Conservation (phyloP, 2,888 invertebrate species). For the Choristoneura rosaceana region DNA sequence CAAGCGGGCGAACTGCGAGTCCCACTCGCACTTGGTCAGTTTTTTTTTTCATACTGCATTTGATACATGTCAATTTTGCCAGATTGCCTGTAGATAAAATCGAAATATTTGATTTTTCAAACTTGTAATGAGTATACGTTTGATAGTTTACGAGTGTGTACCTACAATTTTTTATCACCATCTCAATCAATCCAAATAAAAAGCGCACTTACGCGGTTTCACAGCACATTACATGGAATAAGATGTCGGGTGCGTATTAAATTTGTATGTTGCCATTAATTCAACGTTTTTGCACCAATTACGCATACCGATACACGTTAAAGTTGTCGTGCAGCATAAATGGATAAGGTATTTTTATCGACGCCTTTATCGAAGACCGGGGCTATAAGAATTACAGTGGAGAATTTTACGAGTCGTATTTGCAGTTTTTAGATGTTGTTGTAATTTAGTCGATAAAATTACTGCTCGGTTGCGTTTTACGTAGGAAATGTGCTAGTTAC, state of each 20-base stretch:
- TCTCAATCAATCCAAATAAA: neutral
- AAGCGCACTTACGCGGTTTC: neutral
- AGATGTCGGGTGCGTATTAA: conserved; percentile 37
- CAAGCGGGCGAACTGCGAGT: no score
- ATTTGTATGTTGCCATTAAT: conserved; percentile 45
- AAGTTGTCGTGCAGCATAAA: conserved; percentile 47
- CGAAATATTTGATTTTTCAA: neutral
- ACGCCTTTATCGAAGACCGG: conserved; percentile 21
- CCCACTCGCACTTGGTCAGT: no score
- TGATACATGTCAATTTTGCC: no score
- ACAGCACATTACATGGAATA: conserved; percentile 18
- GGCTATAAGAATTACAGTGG: conserved; percentile 29
- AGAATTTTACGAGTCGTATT: conserved; percentile 17
- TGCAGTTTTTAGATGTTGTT: conserved; percentile 29
- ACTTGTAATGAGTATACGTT: no score
- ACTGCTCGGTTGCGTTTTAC: conserved; percentile 8
- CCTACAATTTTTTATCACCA: neutral
- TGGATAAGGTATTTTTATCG: conserved; percentile 56
- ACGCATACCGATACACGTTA: conserved; percentile 55
- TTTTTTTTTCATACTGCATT: no score
- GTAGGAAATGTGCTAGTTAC: conserved; percentile 7
- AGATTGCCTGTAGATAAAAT: no score
- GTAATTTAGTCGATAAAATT: conserved; percentile 24
- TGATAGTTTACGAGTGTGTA: no score
- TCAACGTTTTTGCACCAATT: conserved; percentile 65